Evolutionary conservation across 2,113 vertebrate genomes (phyloP), one percentile per base, ranked within the genome.

Genomic region (Notarius lentiginosus): DNA sequence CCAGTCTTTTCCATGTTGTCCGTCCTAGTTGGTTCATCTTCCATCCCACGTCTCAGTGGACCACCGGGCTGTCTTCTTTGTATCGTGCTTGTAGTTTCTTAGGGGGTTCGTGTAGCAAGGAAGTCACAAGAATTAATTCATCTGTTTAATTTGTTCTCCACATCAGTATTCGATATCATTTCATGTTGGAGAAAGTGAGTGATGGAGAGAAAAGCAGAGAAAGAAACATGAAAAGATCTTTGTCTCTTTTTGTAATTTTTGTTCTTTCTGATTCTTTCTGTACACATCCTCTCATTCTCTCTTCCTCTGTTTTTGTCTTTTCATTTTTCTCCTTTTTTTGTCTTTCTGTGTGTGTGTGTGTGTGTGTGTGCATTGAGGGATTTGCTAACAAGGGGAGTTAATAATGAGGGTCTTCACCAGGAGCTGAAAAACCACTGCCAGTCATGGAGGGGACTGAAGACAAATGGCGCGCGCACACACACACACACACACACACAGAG

Each of bases 331-430:
- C 1, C 34, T 47, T 41, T 20, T 41, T 2, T 20, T 72, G 27
- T 70, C 27, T 2, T 15, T 34, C 12, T 34, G 27, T 15, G 12
- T 34, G 66, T 68, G 72, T 51, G 47, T 75, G 72, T 87, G 34
- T 60, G 76, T 84, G 49, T n/a, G 51, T 12, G 51, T 27, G 24
- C 41, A 84, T 85, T 70, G 81, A 88, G 84, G 79, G 60, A 90
- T 88, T 91, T 90, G 90, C 92, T 91, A 91, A 91, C 72, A 88
- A 89, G 90, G 82, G 53, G 76, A 82, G 87, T 89, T 85, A 88
- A 90, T 91, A 93, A 94, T 88, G 87, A 93, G 91, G 91, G 83
- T 89, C 90, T 11, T 49, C 17, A 63, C 87, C 79, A 86, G 90
- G 86, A 91, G 86, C 63, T 56, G 72, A 27, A 66, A 70, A 47